Conservation (phyloP, 2,113 vertebrate species). For the Heterochromis multidens region DNA sequence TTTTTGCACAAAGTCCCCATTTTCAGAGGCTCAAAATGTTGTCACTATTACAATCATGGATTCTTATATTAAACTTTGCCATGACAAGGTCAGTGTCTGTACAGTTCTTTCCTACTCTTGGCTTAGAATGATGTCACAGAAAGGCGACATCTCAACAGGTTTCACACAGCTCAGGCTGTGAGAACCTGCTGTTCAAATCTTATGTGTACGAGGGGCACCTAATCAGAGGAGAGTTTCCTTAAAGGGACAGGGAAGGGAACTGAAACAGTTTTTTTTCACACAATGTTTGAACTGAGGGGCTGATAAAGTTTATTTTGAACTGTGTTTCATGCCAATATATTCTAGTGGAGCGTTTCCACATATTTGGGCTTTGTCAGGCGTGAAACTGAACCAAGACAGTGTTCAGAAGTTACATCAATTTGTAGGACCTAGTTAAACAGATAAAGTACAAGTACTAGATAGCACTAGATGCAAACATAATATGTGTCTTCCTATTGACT, state of each 20-base stretch:
- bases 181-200: no score
- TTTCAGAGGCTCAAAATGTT: not conserved
- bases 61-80: not conserved
- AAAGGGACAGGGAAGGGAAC: not conserved
- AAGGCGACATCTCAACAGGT: not conserved
- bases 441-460: not conserved
- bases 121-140: not conserved
- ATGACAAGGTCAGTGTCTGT: not conserved
- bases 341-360: not conserved
- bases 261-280: not conserved
- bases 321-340: not conserved
- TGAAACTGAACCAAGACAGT: no score
- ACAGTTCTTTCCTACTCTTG: not conserved
- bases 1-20: not conserved
- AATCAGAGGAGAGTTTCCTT: not conserved
- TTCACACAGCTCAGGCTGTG: no score
- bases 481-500: not conserved
- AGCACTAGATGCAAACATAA: no score
- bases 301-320: not conserved
- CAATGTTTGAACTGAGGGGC: not conserved
- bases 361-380: no score
- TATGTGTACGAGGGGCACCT: not conserved
- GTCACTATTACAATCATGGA: not conserved
- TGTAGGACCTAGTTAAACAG: not conserved
- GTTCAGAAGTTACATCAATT: not conserved